Evolutionary conservation across 2,113 vertebrate species (phyloP).

Genomic region (Eurypyga helias): DNA sequence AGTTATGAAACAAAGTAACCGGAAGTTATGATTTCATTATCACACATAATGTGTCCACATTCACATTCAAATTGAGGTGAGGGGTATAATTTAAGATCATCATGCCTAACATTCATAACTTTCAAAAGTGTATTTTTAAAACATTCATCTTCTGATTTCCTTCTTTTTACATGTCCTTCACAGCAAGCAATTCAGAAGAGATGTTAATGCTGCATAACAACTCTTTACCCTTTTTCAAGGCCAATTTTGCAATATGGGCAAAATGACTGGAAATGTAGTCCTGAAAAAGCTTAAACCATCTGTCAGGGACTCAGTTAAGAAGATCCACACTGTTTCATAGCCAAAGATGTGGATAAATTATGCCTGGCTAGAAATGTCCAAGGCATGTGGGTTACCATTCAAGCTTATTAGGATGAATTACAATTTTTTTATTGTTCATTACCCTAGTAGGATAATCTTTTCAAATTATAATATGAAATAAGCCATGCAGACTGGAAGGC

Average conservation of each 20-base stretch:
- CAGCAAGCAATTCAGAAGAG: slow-evolving; percentile 76
- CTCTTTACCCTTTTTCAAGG: slow-evolving; percentile 83
- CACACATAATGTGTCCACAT: background rate
- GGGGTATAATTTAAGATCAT: slow-evolving; percentile 24
- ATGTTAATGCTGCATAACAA: slow-evolving; percentile 79
- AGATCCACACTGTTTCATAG: slow-evolving; percentile 79
- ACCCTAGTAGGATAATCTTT: slow-evolving; percentile 68
- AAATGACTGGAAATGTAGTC: slow-evolving; percentile 80
- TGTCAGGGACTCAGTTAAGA: slow-evolving; percentile 82
- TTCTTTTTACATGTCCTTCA: slow-evolving; percentile 77
- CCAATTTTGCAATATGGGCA: slow-evolving; percentile 84
- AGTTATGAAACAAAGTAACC: slow-evolving; percentile 27
- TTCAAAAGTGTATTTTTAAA: slow-evolving; percentile 52
- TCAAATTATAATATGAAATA: slow-evolving; percentile 59
- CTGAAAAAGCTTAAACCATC: slow-evolving; percentile 83
- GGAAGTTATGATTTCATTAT: slow-evolving; percentile 55
- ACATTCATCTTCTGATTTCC: slow-evolving; percentile 54
- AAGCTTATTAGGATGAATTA: slow-evolving; percentile 78
- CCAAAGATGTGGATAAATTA: slow-evolving; percentile 82
- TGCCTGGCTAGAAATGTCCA: slow-evolving; percentile 75
- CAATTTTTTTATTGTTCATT: slow-evolving; percentile 72
- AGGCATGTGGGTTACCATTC: slow-evolving; percentile 71
- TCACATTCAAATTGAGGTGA: slow-evolving; percentile 42
- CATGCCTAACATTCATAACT: slow-evolving; percentile 16
- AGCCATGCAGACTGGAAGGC: slow-evolving; percentile 24